Evolutionary conservation across 2,797 vertebrate genomes (phyloP).

Genomic region (Epinephelus coioides): DNA sequence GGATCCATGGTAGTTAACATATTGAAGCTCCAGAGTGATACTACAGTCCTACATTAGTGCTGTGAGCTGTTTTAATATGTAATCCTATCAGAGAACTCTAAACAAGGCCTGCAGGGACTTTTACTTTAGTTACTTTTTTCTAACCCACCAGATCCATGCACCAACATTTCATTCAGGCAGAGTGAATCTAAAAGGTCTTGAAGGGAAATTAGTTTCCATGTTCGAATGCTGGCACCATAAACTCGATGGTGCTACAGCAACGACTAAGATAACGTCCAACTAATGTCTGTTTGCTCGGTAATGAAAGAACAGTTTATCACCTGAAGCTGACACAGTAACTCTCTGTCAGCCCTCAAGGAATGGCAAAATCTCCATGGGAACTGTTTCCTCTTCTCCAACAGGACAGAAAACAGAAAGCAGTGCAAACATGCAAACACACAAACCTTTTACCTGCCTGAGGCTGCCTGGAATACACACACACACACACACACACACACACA

Average conservation of each 20-base stretch:
- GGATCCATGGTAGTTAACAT: not conserved
- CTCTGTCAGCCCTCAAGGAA: not conserved
- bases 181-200: not conserved
- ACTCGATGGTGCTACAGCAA: not conserved
- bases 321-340: conserved; percentile 16
- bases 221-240: not conserved
- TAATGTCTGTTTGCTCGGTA: not conserved
- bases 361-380: conserved; percentile 28
- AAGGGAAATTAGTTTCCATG: not conserved
- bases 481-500: not conserved
- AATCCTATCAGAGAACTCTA: too few relatives aligned
- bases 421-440: conserved; percentile 1
- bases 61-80: too few relatives aligned
- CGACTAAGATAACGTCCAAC: not conserved
- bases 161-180: not conserved
- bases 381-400: not conserved
- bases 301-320: conserved; percentile 13
- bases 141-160: too few relatives aligned
- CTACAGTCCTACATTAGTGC: too few relatives aligned
- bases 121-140: too few relatives aligned
- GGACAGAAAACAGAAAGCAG: not conserved
- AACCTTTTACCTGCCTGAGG: not conserved
- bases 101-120: too few relatives aligned
- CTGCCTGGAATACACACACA: not conserved
- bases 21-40: too few relatives aligned